These are phyloP conservation scores for Drosophila sechellia DNA, from an alignment of 1,140 invertebrate species.

Conservation along the genomic window DNA sequence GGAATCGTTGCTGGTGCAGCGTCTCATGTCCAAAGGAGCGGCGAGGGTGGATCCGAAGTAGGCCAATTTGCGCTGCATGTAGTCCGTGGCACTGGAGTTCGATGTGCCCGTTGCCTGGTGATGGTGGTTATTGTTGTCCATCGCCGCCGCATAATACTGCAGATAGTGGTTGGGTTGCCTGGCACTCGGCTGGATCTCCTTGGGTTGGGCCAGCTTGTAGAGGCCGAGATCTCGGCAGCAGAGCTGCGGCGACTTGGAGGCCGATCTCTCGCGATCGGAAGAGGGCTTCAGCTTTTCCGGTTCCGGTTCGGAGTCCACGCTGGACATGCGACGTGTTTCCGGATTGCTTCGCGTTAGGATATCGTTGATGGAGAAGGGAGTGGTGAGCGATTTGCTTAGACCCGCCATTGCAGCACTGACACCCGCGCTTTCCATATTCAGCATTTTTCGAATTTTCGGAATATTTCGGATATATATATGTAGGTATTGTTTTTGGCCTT, in stretches of 20 bases:
- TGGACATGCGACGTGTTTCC: constrained; percentile 58
- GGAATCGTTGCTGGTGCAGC: constrained; percentile 83
- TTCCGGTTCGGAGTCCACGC: constrained; percentile 57
- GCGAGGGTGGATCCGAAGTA: constrained; percentile 64
- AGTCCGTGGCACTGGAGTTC: constrained; percentile 45
- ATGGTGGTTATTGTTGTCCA: constrained; percentile 67
- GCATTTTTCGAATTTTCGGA: constrained; percentile 36
- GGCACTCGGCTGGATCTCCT: constrained; percentile 26
- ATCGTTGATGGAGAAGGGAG: constrained; percentile 91
- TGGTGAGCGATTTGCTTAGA: constrained; percentile 84
- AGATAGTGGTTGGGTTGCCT: constrained; percentile 49
- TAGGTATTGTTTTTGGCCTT: neutral
- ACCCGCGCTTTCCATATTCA: constrained; percentile 78
- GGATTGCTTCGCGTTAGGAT: constrained; percentile 87
- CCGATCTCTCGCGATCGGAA: constrained; percentile 28
- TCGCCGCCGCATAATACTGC: constrained; percentile 69
- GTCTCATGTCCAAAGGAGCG: constrained; percentile 80
- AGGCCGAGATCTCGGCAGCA: constrained; percentile 70
- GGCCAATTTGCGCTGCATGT: constrained; percentile 74
- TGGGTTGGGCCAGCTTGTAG: constrained; percentile 50
- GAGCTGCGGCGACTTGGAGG: constrained; percentile 48
- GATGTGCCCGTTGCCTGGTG: constrained; percentile 29
- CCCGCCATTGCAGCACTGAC: constrained; percentile 64
- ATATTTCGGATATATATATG: too few relatives aligned
- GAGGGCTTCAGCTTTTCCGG: constrained; percentile 7